Percentiles rank a stretch among this genome's conserved stretches.
Conservation (phyloP, 2,113 vertebrate species). For the Dasyprocta punctata region DNA sequence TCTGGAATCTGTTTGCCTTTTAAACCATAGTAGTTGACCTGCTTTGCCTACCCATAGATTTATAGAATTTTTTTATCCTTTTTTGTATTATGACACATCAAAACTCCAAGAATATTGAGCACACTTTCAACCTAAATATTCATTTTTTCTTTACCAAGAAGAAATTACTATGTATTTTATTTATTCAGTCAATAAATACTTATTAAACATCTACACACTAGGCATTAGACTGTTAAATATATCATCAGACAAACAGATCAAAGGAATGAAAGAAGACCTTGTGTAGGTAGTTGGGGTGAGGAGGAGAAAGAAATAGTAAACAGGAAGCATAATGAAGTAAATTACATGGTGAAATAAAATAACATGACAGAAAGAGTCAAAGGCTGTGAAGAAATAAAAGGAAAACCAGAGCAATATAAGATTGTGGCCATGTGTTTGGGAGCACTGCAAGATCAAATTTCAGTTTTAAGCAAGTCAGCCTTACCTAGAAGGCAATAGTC, state of each 20-base stretch:
- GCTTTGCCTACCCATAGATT: background rate
- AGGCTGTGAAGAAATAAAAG: background rate
- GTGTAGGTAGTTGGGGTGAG: background rate
- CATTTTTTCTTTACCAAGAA: background rate
- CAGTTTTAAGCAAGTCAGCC: background rate
- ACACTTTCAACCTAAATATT: background rate
- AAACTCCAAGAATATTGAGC: background rate
- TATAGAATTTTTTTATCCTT: background rate
- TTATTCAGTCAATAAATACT: background rate
- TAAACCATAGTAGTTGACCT: background rate
- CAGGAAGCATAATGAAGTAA: background rate
- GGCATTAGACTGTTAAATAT: background rate
- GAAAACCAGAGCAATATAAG: background rate
- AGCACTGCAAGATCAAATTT: background rate
- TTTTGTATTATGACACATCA: background rate
- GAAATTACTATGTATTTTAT: background rate
- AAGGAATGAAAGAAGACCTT: background rate
- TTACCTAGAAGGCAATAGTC: background rate
- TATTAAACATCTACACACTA: background rate
- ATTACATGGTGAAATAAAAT: background rate
- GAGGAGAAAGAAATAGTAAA: background rate
- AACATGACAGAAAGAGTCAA: background rate
- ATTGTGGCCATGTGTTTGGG: fast-evolving
- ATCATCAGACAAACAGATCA: background rate
- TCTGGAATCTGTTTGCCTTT: background rate